Evolutionary conservation across 2,888 invertebrate species (phyloP).

Genomic region (Thyatira batis): DNA sequence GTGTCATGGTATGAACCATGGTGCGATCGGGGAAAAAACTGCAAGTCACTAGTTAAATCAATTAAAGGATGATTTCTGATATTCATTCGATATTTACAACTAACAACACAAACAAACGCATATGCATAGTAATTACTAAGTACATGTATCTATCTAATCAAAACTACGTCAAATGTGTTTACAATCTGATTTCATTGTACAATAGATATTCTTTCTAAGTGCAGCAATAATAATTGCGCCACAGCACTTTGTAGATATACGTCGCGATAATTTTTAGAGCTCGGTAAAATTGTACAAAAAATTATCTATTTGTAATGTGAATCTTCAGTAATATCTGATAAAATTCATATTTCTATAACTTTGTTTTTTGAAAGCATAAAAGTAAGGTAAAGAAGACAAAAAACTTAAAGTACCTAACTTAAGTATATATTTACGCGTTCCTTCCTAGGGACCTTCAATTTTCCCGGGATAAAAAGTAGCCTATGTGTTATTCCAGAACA

Average conservation of each 20-base stretch:
- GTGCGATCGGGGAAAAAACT: not conserved
- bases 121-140: no score
- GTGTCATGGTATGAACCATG: not conserved
- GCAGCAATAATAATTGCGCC: no score
- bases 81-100: not conserved
- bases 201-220: not conserved
- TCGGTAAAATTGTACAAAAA: no score
- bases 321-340: no score
- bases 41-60: not conserved
- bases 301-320: no score
- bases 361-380: not conserved
- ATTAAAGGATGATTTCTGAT: not conserved
- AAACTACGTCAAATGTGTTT: not conserved
- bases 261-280: no score
- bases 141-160: not conserved
- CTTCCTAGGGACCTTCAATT: no score
- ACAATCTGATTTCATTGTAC: not conserved
- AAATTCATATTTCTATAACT: not conserved
- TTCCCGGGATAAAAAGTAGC: no score
- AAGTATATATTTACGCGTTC: not conserved
- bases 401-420: not conserved
- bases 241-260: no score
- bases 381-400: not conserved
- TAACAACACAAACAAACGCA: not conserved
- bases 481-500: no score